Percentiles rank a stretch among this genome's conserved stretches.
These are phyloP conservation scores for Stylophora pistillata DNA, from an alignment of 64 coral and sea anemone genomes.

Conservation along the genomic window DNA sequence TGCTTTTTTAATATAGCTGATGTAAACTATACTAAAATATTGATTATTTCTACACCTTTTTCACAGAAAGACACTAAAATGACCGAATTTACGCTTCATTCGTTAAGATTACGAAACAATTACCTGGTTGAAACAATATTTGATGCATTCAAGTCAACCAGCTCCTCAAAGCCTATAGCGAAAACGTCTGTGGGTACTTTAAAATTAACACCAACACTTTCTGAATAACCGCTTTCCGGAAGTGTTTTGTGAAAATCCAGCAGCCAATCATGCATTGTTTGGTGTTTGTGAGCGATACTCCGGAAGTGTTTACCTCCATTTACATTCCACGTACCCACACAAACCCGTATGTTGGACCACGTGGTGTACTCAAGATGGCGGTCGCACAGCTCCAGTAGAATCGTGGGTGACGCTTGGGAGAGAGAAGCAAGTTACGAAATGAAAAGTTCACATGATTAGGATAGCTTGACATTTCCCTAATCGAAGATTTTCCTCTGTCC, in stretches of 20 bases:
- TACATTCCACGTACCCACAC: constrained; percentile 97
- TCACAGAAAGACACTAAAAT: not conserved
- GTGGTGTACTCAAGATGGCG: constrained; percentile 96
- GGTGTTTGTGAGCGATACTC: constrained; percentile 95
- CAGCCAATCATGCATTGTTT: constrained; percentile 98
- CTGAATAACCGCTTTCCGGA: constrained; percentile 76
- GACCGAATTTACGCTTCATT: not conserved
- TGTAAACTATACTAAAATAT: no score
- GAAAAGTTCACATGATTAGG: not conserved
- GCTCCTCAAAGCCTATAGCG: constrained; percentile 97
- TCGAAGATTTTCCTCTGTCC: no score
- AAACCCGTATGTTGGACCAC: constrained; percentile 84
- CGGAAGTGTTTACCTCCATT: constrained; percentile 97
- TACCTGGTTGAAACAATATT: constrained; percentile 98
- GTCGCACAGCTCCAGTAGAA: constrained; percentile 92
- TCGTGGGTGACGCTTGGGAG: constrained; percentile 81
- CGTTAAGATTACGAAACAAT: not conserved
- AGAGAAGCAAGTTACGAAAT: not conserved
- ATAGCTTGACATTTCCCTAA: not conserved
- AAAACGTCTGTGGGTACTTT: constrained; percentile 85
- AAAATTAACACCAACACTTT: constrained; percentile 59
- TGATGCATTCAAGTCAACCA: constrained; percentile 94
- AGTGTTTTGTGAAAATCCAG: constrained; percentile 88
- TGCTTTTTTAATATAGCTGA: no score
- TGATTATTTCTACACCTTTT: no score